A percentile compares a stretch with the other conserved stretches of the same genome.
Evolutionary conservation across 2,113 vertebrate genomes (phyloP).

Genomic region (Ctenomys sociabilis): DNA sequence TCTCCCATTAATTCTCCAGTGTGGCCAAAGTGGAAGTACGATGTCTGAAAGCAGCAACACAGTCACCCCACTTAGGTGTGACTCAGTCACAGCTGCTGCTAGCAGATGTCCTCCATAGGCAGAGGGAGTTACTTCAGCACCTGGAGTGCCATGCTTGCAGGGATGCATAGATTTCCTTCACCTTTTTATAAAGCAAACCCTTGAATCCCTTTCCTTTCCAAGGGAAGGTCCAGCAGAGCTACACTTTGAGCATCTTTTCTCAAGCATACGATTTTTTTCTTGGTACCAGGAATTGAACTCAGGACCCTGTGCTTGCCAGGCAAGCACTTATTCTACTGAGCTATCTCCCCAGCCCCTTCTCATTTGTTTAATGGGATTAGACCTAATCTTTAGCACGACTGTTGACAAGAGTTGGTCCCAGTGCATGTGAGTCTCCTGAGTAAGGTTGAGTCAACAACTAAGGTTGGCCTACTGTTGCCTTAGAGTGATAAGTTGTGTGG

Average conservation of each 20-base stretch:
- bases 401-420: no score
- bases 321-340: no score
- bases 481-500: background rate
- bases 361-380: no score
- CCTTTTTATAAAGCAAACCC: background rate
- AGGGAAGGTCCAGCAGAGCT: background rate
- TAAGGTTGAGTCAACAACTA: no score
- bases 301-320: no score
- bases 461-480: no score
- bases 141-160: background rate
- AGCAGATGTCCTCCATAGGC: background rate
- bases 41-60: background rate
- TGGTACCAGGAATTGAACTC: no score
- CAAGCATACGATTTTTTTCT: background rate
- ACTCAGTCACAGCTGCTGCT: background rate
- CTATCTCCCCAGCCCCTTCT: no score
- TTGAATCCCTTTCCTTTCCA: background rate
- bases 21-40: background rate
- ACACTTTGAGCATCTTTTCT: background rate
- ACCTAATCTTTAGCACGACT: no score
- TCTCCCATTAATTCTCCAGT: background rate
- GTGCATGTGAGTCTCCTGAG: no score
- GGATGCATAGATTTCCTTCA: background rate
- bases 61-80: background rate
- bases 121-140: background rate